Conservation (phyloP, 1,140 invertebrate genomes). For the Leucophenga varia region DNA sequence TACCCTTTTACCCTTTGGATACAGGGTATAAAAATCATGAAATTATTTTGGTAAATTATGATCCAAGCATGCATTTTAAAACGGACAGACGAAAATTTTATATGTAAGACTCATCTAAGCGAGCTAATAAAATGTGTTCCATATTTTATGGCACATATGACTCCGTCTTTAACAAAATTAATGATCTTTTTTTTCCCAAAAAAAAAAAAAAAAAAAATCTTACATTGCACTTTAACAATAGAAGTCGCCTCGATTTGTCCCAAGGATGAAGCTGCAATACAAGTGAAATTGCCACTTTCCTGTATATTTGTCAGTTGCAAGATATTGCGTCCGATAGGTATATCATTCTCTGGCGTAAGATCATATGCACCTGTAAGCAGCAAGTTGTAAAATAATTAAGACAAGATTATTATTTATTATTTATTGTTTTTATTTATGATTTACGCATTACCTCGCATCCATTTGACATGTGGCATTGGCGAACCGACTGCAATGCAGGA, state of each 20-base stretch:
- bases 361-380: slow-evolving; percentile 64
- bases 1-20: too few relatives aligned
- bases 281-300: slow-evolving; percentile 95
- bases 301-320: slow-evolving; percentile 82
- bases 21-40: too few relatives aligned
- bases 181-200: too few relatives aligned
- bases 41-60: too few relatives aligned
- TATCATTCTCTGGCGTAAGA: slow-evolving; percentile 81
- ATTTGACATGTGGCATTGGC: slow-evolving; percentile 96
- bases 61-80: too few relatives aligned
- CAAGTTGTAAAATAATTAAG: not conserved
- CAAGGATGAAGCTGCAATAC: slow-evolving; percentile 90
- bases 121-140: too few relatives aligned
- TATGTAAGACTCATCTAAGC: too few relatives aligned
- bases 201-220: too few relatives aligned
- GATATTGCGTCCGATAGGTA: slow-evolving; percentile 83
- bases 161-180: too few relatives aligned
- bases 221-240: slow-evolving; percentile 93
- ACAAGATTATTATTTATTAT: not conserved
- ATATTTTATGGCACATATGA: too few relatives aligned
- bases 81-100: too few relatives aligned
- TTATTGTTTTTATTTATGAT: not conserved
- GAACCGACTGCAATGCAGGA: slow-evolving; percentile 96
- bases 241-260: slow-evolving; percentile 86
- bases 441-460: slow-evolving; percentile 77